Base-by-base conservation (phyloP, 1,140 invertebrate genomes). In the Heterodera schachtii region DNA sequence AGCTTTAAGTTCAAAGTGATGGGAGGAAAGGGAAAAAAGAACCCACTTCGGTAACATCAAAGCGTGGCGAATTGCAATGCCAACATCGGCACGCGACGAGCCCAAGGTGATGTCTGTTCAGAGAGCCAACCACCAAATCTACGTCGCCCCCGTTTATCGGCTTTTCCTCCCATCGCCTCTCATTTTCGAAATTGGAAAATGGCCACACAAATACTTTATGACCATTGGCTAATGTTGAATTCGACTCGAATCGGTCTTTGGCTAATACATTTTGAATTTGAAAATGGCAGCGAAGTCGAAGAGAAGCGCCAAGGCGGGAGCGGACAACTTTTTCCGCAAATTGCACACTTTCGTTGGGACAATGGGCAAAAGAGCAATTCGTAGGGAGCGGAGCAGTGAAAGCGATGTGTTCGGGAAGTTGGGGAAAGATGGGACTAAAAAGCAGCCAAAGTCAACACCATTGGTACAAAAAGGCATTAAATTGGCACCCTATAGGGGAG, bases 81-180 rank as follows among this genome's bases (percentile, higher is more conserved):
- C 69, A 83, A 77, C 82, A 83, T 44, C 66, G 46, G 70, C 82
- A 83, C 44, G 49, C 73, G 52, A 83, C 31, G 41, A 47, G 46
- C 13, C 82, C 82, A 5, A 83, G 82, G 69, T 83, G 71, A 13
- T 49, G 44, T 47, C n/a, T 52, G 64, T 60, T 41, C 64, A 80
- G 44, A n/a, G 79, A 41, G 71, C 43, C 31, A 6, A 80, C 44
- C 31, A 73, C 11, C 47, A 80, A 44, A 9, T 57, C 47, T 1
- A n/a, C 79, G 19, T 69, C 41, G 19, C 66, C 64, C 8, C 11
- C 11, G 19, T 19, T 6, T 31, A 4, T 19, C 9, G 41, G 69
- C 69, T 11, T 71, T 71, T 46, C 41, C 8, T 71, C 69, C 69
- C 31, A 43, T 31, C 75, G 67, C 75, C 41, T 11, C n/a, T 76